Evolutionary conservation across 2,797 vertebrate genomes (phyloP).

Genomic region (Molossus alvarezi): DNA sequence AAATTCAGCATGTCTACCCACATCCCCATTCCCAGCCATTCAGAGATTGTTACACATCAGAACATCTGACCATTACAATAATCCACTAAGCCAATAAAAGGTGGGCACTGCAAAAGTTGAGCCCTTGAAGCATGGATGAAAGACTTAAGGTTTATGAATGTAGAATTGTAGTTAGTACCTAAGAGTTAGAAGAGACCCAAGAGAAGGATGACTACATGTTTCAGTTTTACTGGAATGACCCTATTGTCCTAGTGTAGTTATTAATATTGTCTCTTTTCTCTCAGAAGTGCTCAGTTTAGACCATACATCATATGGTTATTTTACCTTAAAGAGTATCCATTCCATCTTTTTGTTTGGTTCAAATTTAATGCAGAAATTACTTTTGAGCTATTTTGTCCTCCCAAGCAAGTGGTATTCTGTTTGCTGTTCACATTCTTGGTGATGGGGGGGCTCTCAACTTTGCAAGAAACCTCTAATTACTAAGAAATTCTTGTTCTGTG

Average conservation of each 20-base stretch:
- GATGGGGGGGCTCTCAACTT: not conserved
- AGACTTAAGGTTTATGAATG: slow-evolving; percentile 24
- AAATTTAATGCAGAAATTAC: not conserved
- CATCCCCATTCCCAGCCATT: not conserved
- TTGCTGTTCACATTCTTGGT: not conserved
- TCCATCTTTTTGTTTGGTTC: slow-evolving; percentile 10
- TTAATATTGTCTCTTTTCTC: slow-evolving; percentile 1
- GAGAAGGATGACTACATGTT: not conserved
- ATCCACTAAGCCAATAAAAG: not conserved
- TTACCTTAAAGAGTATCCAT: slow-evolving; percentile 8
- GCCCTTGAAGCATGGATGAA: slow-evolving; percentile 23
- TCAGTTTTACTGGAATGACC: not conserved
- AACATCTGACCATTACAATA: slow-evolving; percentile 55
- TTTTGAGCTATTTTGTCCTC: not conserved
- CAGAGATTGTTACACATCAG: not conserved
- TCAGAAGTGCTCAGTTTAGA: not conserved
- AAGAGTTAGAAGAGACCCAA: not conserved
- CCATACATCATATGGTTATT: not conserved
- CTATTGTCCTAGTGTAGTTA: not conserved
- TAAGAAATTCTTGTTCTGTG: not conserved
- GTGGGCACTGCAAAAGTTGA: slow-evolving; percentile 48
- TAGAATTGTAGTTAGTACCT: slow-evolving; percentile 1
- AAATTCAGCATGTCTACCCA: slow-evolving; percentile 13
- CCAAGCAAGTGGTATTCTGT: not conserved
- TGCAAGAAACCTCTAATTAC: not conserved